Percentiles rank a stretch among this genome's conserved stretches.
Evolutionary conservation across 1,140 invertebrate genomes (phyloP).

Genomic region (Drosophila nasuta): DNA sequence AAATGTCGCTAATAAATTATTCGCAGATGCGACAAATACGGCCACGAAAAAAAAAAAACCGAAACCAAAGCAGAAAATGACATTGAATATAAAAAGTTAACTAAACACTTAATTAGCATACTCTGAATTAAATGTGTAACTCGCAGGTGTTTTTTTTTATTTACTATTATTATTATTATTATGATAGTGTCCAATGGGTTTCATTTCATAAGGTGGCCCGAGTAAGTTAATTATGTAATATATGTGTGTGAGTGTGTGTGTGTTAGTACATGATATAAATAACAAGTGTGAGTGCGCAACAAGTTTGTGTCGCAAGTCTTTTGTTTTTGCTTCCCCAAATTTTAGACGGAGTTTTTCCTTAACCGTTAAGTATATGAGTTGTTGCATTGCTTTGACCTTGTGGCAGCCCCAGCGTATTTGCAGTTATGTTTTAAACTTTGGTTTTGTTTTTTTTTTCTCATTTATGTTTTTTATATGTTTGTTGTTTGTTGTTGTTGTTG

Average conservation of each 20-base stretch:
- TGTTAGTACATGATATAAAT: slow-evolving; percentile 51
- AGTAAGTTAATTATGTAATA: slow-evolving; percentile 30
- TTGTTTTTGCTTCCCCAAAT: slow-evolving; percentile 48
- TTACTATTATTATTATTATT: too few relatives aligned
- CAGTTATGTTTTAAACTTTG: slow-evolving; percentile 22
- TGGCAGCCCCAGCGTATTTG: slow-evolving; percentile 32
- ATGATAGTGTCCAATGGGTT: slow-evolving; percentile 11
- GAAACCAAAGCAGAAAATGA: slow-evolving; percentile 25
- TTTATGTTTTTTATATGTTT: not conserved
- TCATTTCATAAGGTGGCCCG: slow-evolving; percentile 20
- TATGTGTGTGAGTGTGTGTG: not conserved
- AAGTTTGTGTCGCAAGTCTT: slow-evolving; percentile 65
- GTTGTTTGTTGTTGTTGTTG: too few relatives aligned
- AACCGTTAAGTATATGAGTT: slow-evolving; percentile 25
- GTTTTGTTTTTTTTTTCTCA: slow-evolving; percentile 10
- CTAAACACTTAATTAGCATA: slow-evolving; percentile 40
- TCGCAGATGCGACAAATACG: slow-evolving; percentile 43
- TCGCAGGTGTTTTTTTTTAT: slow-evolving; percentile 21
- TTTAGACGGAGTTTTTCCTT: slow-evolving; percentile 37
- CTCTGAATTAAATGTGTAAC: slow-evolving; percentile 32
- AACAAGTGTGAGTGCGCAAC: slow-evolving; percentile 48
- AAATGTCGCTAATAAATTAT: slow-evolving; percentile 56
- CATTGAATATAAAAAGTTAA: slow-evolving; percentile 40
- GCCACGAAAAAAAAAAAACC: slow-evolving; percentile 29
- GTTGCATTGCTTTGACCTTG: slow-evolving; percentile 62